phyloP scores from a whole-genome alignment of 2,888 invertebrate genomes.

The Trachelus iudaicus region DNA sequence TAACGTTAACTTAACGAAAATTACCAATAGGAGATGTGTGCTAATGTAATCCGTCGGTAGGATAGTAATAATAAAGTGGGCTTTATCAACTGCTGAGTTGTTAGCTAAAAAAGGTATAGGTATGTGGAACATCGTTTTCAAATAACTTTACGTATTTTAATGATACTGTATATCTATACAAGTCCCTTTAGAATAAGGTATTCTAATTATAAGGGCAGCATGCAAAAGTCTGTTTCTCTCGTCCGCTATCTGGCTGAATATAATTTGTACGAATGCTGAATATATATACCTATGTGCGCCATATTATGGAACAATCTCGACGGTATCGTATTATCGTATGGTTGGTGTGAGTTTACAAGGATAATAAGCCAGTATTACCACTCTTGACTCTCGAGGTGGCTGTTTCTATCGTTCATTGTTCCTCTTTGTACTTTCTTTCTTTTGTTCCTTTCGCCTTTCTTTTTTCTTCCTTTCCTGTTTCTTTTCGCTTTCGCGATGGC shows the following conservation, averaged over 20 bases:
- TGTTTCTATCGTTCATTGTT: constrained; percentile 33
- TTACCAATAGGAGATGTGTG: not conserved
- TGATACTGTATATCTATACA: not conserved
- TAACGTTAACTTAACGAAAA: not conserved
- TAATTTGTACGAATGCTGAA: not conserved
- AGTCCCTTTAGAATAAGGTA: not conserved
- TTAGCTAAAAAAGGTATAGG: not conserved
- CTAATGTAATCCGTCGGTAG: not conserved
- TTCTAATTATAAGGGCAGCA: not conserved
- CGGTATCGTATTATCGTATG: not conserved
- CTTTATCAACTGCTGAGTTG: not conserved
- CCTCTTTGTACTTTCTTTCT: not conserved
- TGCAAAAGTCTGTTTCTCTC: not conserved
- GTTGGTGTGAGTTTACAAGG: constrained; percentile 42
- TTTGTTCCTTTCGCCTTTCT: not conserved
- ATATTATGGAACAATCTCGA: not conserved
- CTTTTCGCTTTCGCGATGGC: constrained; percentile 3
- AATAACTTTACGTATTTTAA: not conserved
- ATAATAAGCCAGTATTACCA: constrained; percentile 47
- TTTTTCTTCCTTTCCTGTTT: not conserved
- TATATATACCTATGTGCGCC: not conserved
- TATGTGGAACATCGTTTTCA: not conserved
- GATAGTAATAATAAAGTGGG: not conserved
- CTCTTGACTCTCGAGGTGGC: constrained; percentile 22
- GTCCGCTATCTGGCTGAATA: not conserved